Conservation (phyloP, 1,140 invertebrate genomes). For the Halesus radiatus region DNA sequence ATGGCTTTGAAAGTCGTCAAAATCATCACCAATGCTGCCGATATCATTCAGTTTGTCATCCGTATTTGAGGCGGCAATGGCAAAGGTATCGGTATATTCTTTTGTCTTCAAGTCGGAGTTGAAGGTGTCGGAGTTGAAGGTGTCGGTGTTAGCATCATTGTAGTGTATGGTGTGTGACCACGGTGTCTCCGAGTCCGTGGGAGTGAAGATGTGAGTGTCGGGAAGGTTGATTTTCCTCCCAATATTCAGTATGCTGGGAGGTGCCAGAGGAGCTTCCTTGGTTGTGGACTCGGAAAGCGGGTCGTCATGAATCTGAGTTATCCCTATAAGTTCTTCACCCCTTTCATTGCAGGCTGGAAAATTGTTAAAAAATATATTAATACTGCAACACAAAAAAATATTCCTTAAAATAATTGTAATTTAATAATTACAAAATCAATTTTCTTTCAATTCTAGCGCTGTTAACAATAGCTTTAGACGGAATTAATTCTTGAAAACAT, state of each 20-base stretch:
- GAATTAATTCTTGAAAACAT: no score
- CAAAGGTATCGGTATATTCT: conserved; percentile 19
- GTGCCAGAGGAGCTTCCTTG: conserved; percentile 24
- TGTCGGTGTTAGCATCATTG: conserved; percentile 57
- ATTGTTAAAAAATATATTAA: conserved; percentile 38
- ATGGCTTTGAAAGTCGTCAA: conserved; percentile 65
- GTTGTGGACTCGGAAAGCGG: not conserved
- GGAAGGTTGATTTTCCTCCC: conserved; percentile 67
- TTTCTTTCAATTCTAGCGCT: no score
- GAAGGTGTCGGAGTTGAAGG: conserved; percentile 5
- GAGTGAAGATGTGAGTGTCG: conserved; percentile 70
- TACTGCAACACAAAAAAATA: conserved; percentile 7
- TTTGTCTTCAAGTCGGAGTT: conserved; percentile 3
- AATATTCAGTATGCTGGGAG: conserved; percentile 47
- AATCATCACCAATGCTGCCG: conserved; percentile 64
- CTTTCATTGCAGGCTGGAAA: conserved; percentile 65
- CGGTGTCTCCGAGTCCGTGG: conserved; percentile 68
- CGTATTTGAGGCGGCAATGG: not conserved
- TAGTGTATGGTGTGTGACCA: conserved; percentile 70
- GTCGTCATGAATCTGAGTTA: not conserved
- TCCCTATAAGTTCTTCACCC: conserved; percentile 37
- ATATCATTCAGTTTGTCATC: conserved; percentile 51
- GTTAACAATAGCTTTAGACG: no score
- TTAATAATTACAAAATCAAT: no score
- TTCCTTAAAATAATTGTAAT: not conserved